Evolutionary conservation across 1,140 invertebrate genomes (phyloP).

Genomic region (Araneus ventricosus): DNA sequence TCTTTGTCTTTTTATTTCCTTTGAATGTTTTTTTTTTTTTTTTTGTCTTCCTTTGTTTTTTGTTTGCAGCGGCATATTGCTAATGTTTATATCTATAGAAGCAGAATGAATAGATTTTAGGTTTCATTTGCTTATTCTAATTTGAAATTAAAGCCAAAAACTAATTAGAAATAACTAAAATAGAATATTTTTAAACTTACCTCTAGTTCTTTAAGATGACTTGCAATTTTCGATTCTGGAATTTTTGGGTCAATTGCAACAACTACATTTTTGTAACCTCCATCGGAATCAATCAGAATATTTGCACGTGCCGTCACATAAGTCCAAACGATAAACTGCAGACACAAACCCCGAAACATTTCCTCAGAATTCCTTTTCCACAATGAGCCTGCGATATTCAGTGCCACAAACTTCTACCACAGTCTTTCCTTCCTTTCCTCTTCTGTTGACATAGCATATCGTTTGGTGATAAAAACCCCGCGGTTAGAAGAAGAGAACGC

Average conservation of each 20-base stretch:
- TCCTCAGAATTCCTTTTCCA: background rate
- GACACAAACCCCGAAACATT: slow-evolving; percentile 21
- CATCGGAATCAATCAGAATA: slow-evolving; percentile 45
- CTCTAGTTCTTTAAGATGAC: background rate
- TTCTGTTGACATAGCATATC: slow-evolving; percentile 65
- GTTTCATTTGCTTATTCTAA: background rate
- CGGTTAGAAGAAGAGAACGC: background rate
- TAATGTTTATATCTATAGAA: no score
- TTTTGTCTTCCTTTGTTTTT: no score
- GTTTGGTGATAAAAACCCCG: slow-evolving; percentile 33
- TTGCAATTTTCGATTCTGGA: slow-evolving; percentile 12
- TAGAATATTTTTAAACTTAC: slow-evolving; percentile 38
- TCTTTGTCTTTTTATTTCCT: no score
- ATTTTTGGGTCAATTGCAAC: slow-evolving; percentile 43
- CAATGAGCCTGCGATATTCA: background rate
- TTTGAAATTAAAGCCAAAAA: background rate
- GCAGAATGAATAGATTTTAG: no score
- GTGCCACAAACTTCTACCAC: background rate
- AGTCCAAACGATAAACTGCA: background rate
- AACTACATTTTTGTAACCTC: slow-evolving; percentile 46
- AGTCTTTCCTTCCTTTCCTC: background rate
- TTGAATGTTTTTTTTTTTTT: no score
- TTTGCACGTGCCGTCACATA: background rate
- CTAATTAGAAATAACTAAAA: background rate
- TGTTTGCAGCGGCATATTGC: no score